phyloP scores from a whole-genome alignment of 2,888 invertebrate genomes.

The Adela reaumurella region DNA sequence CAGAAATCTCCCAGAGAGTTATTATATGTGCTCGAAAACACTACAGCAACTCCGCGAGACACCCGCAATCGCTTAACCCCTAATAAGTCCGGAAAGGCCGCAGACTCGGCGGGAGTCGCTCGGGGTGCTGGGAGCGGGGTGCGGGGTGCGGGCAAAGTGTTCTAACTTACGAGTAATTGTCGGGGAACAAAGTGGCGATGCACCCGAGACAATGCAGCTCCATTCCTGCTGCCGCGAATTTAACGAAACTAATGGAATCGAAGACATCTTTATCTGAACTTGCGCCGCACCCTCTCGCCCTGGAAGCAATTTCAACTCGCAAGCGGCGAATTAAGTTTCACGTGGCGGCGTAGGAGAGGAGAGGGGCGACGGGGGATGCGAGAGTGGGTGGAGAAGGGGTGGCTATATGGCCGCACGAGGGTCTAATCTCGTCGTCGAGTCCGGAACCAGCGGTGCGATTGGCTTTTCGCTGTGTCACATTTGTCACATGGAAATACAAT shows the following conservation, averaged over 20 bases:
- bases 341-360: not conserved
- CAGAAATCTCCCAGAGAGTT: too few species aligned
- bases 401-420: not conserved
- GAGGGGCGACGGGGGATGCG: not conserved
- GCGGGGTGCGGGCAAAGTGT: conserved; percentile 13
- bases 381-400: not conserved
- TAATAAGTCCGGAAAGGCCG: conserved; percentile 20
- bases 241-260: conserved; percentile 22
- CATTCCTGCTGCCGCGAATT: not conserved
- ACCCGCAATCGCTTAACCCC: conserved; percentile 37
- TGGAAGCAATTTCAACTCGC: not conserved
- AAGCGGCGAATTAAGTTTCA: not conserved
- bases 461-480: not conserved
- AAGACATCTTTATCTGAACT: conserved; percentile 22
- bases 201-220: conserved; percentile 20
- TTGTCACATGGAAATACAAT: not conserved
- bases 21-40: too few species aligned
- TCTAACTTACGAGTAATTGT: conserved; percentile 20
- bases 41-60: not conserved
- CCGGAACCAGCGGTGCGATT: not conserved
- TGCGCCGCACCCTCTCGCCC: not conserved
- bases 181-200: conserved; percentile 29
- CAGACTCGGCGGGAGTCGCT: not conserved
- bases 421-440: not conserved
- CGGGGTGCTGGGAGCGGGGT: too few species aligned